Evolutionary conservation across 2,797 vertebrate genomes (phyloP).

Genomic region (Schizopygopsis pylzovi): DNA sequence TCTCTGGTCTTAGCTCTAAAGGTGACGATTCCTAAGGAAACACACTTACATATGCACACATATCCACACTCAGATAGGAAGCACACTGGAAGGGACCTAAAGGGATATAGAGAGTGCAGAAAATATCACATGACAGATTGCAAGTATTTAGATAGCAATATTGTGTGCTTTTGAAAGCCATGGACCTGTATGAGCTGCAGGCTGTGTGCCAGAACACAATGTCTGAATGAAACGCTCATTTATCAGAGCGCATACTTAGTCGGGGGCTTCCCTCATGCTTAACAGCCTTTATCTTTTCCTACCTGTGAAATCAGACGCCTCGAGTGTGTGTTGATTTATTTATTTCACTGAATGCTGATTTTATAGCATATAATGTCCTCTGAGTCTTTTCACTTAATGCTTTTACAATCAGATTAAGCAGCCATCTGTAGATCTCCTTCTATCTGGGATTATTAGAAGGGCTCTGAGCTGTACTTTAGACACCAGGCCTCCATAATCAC

Average conservation of each 20-base stretch:
- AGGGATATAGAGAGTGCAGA: slow-evolving; percentile 44
- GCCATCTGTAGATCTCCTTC: not conserved
- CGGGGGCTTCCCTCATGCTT: slow-evolving; percentile 20
- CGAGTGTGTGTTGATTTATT: slow-evolving; percentile 7
- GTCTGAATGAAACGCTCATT: slow-evolving; percentile 33
- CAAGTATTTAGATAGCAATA: slow-evolving; percentile 47
- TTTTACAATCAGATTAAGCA: slow-evolving; percentile 13
- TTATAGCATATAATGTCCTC: not conserved
- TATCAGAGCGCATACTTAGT: slow-evolving; percentile 1
- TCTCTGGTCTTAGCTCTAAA: not conserved
- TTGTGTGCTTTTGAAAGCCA: slow-evolving; percentile 34
- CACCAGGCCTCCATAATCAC: not conserved
- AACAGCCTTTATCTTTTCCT: slow-evolving; percentile 19
- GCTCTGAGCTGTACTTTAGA: not conserved
- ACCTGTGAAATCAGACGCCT: slow-evolving; percentile 17
- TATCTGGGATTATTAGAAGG: slow-evolving; percentile 12
- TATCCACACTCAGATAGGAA: not conserved
- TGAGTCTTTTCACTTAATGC: not conserved
- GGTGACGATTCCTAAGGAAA: not conserved
- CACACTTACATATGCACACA: not conserved
- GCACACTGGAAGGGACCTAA: not conserved
- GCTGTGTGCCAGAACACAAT: slow-evolving; percentile 31
- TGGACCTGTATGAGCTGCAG: slow-evolving; percentile 35
- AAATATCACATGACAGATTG: slow-evolving; percentile 53
- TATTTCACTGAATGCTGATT: not conserved